These are phyloP conservation scores for Enteromius paludinosus DNA, from an alignment of 2,797 vertebrate genomes.

Conservation along the genomic window DNA sequence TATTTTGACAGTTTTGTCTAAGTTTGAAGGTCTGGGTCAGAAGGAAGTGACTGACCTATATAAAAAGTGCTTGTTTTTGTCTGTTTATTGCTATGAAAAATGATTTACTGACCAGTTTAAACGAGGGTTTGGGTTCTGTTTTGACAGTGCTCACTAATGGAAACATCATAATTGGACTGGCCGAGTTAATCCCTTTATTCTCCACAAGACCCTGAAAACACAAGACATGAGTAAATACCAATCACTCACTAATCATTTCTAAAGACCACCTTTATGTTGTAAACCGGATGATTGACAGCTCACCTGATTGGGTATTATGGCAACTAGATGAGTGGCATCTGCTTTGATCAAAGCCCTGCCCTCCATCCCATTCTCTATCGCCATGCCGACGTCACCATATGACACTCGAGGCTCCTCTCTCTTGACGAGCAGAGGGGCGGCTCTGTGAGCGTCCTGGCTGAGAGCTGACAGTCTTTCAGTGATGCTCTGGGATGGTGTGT, in stretches of 20 bases:
- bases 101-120: conserved; percentile 87
- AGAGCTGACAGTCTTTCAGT: conserved; percentile 50
- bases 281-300: conserved; percentile 21
- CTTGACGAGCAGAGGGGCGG: conserved; percentile 78
- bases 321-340: conserved; percentile 74
- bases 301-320: conserved; percentile 79
- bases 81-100: no score
- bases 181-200: conserved; percentile 74
- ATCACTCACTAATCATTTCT: background rate
- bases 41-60: background rate
- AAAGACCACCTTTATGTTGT: background rate
- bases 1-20: background rate
- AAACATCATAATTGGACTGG: conserved; percentile 88
- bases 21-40: background rate
- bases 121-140: conserved; percentile 81
- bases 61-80: no score
- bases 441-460: conserved; percentile 57
- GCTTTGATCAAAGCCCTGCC: conserved; percentile 62
- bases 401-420: conserved; percentile 75
- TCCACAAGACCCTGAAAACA: conserved; percentile 82
- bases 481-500: conserved; percentile 65
- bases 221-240: background rate
- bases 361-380: conserved; percentile 75
- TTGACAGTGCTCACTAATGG: conserved; percentile 83
- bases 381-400: conserved; percentile 75